Percentiles rank a stretch among this genome's conserved stretches.
Evolutionary conservation across 2,113 vertebrate species (phyloP).

Genomic region (Cardinalis cardinalis): DNA sequence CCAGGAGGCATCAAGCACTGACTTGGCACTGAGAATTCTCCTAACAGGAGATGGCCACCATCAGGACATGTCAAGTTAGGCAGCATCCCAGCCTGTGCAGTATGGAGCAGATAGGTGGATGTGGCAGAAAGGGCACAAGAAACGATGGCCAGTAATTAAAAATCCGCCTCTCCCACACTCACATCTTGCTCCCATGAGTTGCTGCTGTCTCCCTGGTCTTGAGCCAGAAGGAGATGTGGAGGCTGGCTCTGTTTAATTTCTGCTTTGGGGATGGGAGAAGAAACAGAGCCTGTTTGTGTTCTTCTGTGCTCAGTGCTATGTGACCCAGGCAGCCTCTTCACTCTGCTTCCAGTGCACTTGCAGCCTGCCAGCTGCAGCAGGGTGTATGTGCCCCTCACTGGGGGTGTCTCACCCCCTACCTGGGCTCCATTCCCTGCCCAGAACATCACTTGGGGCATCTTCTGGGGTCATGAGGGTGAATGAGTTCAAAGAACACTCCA

Average conservation of each 20-base stretch:
- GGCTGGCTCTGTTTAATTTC: not conserved
- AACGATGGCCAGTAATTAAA: not conserved
- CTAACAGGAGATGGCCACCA: not conserved
- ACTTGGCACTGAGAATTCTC: not conserved
- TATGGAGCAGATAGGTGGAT: not conserved
- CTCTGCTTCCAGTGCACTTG: not conserved
- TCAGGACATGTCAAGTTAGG: not conserved
- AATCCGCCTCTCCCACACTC: rapidly evolving
- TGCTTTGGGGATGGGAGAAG: not conserved
- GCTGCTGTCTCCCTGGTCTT: not conserved
- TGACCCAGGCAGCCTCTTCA: not conserved
- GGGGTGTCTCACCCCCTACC: rapidly evolving
- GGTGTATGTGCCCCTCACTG: rapidly evolving
- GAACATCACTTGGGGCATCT: not conserved
- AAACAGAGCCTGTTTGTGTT: not conserved
- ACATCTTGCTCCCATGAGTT: not conserved
- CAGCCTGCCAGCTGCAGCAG: not conserved
- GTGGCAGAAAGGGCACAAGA: not conserved
- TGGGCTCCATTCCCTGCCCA: not conserved
- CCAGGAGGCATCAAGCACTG: not conserved
- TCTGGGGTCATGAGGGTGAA: not conserved
- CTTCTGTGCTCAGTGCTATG: not conserved
- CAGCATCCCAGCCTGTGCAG: not conserved
- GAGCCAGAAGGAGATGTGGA: not conserved
- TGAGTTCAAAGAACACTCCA: not conserved